These are phyloP conservation scores for Phylloscopus trochiloides DNA, from an alignment of 2,113 vertebrate genomes.

Conservation along the genomic window DNA sequence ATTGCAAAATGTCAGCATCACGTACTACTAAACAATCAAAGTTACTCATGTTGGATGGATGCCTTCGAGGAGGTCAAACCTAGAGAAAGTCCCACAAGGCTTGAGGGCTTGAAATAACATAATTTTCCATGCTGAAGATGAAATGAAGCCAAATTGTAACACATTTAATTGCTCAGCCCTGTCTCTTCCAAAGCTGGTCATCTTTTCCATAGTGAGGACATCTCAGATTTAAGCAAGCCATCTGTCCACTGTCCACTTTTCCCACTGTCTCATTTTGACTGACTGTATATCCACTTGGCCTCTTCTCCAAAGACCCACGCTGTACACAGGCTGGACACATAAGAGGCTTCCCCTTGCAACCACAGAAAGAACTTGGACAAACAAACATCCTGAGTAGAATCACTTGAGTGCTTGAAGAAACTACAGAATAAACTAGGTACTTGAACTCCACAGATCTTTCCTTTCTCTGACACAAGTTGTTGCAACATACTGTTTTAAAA, in stretches of 20 bases:
- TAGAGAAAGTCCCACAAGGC: conserved; percentile 55
- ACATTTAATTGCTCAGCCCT: conserved; percentile 43
- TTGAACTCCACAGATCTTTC: background rate
- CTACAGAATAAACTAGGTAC: background rate
- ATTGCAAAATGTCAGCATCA: conserved; percentile 34
- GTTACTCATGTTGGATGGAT: conserved; percentile 19
- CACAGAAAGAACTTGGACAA: conserved; percentile 21
- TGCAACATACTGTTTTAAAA: background rate
- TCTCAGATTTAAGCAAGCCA: conserved; percentile 39
- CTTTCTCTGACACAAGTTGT: background rate
- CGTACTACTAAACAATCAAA: background rate
- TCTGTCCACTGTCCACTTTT: conserved; percentile 49
- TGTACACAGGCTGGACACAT: background rate
- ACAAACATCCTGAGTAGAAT: conserved; percentile 6
- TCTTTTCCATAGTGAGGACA: conserved; percentile 67
- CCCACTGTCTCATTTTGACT: conserved; percentile 59
- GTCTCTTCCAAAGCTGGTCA: conserved; percentile 49
- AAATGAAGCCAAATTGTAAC: conserved; percentile 54
- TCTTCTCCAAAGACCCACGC: background rate
- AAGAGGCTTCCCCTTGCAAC: background rate
- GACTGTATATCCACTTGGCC: background rate
- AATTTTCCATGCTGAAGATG: conserved; percentile 39
- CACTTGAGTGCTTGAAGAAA: background rate
- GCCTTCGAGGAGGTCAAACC: conserved; percentile 39
- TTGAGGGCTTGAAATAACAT: conserved; percentile 49